A percentile compares a stretch with the other conserved stretches of the same genome.
Evolutionary conservation across 92 coral and sea anemone species (phyloP).

Genomic region (Palythoa grandiflora): DNA sequence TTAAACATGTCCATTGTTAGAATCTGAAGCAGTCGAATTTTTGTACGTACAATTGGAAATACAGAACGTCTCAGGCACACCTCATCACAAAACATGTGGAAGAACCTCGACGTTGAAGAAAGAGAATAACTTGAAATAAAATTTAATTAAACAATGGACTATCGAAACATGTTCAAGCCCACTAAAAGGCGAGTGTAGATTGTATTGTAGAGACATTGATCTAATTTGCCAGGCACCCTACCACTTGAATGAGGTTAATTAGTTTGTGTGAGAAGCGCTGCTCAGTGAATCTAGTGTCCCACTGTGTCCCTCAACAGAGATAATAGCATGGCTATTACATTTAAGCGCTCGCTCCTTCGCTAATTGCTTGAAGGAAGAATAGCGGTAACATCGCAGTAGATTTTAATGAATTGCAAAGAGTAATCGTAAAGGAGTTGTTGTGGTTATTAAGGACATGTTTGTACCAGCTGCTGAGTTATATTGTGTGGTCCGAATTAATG

Average conservation of each 20-base stretch:
- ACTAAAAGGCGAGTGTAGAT: slow-evolving; percentile 22
- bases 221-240: slow-evolving; percentile 27
- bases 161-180: background rate
- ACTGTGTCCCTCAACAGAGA: slow-evolving; percentile 20
- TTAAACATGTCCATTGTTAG: too few species aligned
- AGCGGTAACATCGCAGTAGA: slow-evolving; percentile 34
- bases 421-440: slow-evolving; percentile 40
- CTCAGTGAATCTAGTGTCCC: background rate
- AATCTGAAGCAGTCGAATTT: too few species aligned
- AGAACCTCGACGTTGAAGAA: background rate
- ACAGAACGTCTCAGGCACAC: too few species aligned
- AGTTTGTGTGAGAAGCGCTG: background rate
- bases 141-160: background rate
- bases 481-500: background rate
- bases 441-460: slow-evolving; percentile 31
- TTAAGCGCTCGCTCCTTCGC: slow-evolving; percentile 24
- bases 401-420: slow-evolving; percentile 41
- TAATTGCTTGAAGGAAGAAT: slow-evolving; percentile 40
- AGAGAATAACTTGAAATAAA: background rate
- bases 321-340: slow-evolving; percentile 12
- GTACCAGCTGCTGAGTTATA: background rate
- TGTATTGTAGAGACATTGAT: slow-evolving; percentile 24
- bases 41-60: too few species aligned
- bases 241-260: slow-evolving; percentile 18
- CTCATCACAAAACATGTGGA: too few species aligned